Evolutionary conservation across 2,797 vertebrate species (phyloP).

Genomic region (Distichodus sexfasciatus): DNA sequence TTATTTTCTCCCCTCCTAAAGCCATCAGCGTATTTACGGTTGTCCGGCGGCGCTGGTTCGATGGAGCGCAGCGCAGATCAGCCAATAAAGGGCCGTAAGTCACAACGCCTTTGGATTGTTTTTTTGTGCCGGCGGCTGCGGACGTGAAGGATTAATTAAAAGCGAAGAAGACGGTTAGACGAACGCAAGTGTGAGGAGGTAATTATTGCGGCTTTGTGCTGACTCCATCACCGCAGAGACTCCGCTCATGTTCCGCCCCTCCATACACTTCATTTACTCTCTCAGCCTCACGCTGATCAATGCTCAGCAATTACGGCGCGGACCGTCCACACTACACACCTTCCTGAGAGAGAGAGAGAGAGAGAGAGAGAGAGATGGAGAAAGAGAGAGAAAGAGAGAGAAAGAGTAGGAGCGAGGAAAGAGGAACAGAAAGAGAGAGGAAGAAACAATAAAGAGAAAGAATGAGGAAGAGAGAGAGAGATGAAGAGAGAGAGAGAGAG

Average conservation of each 20-base stretch:
- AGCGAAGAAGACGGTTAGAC: conserved; percentile 17
- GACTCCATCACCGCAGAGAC: conserved; percentile 46
- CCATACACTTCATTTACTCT: too few relatives aligned
- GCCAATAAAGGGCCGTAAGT: conserved; percentile 1
- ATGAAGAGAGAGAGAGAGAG: conserved; percentile 24
- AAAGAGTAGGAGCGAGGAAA: conserved; percentile 2
- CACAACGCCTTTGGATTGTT: conserved; percentile 10
- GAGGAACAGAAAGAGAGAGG: too few relatives aligned
- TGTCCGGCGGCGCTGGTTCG: too few relatives aligned
- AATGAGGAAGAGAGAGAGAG: conserved; percentile 7
- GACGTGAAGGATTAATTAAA: conserved; percentile 45
- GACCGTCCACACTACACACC: conserved; percentile 18
- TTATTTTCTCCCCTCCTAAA: too few relatives aligned
- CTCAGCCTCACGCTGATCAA: conserved; percentile 43
- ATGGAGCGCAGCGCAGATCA: background rate
- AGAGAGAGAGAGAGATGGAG: conserved; percentile 25
- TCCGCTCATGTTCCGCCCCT: conserved; percentile 34
- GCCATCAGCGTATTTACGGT: too few relatives aligned
- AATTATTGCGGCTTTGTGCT: conserved; percentile 53
- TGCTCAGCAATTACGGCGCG: conserved; percentile 43
- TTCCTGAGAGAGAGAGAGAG: conserved; percentile 59
- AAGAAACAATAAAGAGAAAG: background rate
- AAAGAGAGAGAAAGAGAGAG: conserved; percentile 14
- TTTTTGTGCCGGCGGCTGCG: background rate
- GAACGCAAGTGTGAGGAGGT: conserved; percentile 37